Conservation (phyloP, 2,888 invertebrate species). For the Entomobrya multifasciata region DNA sequence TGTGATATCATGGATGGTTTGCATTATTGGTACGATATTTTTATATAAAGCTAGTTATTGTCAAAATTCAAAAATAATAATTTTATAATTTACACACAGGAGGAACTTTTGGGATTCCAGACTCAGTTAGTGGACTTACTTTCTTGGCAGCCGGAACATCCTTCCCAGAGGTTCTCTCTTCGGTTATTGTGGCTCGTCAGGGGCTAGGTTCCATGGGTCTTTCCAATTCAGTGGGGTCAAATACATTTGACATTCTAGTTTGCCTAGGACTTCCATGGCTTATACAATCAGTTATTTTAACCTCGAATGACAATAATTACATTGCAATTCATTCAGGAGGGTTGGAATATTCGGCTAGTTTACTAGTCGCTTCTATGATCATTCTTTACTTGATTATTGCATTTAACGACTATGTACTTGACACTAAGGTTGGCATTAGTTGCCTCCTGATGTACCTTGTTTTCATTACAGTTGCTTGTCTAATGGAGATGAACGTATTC, state of each 20-base stretch:
- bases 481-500: constrained; percentile 96
- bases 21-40: constrained; percentile 91
- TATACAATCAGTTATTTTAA: constrained; percentile 92
- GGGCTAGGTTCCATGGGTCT: constrained; percentile 96
- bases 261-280: constrained; percentile 94
- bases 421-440: constrained; percentile 90
- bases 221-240: constrained; percentile 94
- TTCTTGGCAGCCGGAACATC: constrained; percentile 96
- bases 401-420: constrained; percentile 92
- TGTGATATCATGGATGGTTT: constrained; percentile 97
- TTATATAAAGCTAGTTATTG: too few relatives aligned
- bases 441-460: constrained; percentile 93
- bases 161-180: constrained; percentile 96
- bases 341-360: constrained; percentile 93
- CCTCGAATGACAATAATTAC: constrained; percentile 89
- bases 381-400: constrained; percentile 91
- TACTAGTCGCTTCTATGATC: constrained; percentile 91
- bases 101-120: constrained; percentile 93
- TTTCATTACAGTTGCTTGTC: constrained; percentile 92
- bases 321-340: constrained; percentile 94
- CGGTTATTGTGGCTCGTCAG: constrained; percentile 95
- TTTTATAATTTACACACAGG: constrained; percentile 83
- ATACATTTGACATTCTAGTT: constrained; percentile 93
- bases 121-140: constrained; percentile 96
- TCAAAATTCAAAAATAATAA: too few relatives aligned